Base-by-base conservation (phyloP, 2,113 vertebrate genomes). In the Corythoichthys intestinalis region DNA sequence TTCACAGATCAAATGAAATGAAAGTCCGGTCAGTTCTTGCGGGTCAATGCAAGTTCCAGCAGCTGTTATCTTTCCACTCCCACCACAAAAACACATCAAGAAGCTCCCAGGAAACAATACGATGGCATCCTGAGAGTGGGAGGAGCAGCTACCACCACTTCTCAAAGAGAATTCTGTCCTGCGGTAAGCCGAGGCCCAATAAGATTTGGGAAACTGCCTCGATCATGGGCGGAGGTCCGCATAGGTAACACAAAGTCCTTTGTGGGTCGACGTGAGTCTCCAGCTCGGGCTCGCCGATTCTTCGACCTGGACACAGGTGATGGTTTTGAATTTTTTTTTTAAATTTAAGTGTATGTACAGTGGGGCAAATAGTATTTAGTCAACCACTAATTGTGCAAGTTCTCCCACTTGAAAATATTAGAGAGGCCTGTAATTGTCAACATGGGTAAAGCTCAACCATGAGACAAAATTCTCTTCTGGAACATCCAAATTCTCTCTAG, bases 211-310 rank as follows among this genome's bases (percentile, higher is more conserved):
- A 95, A 85, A 96, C 73, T 1, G 91, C 93, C 86, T 98, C 93
- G 9, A 94, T 96, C 96, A 99, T 99, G 8, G 94, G 94, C 44
- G 96, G 97, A 9, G 97, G 97, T 17, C 97, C 97, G 7, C 97
- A 99, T 67, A 99, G 91, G 85, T 94, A 99, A 89, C 96, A 99
- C 69, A 96, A 81, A 50, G 94, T 96, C 73, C 93, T 83, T 46
- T 89, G 65, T 0, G 93, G 93, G 74, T 90, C 76, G 66, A 95
- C 74, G 0, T 89, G 92, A 64, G 88, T 77, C 82, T 72, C 82
- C 77, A 99, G 79, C 72, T 93, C 89, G 78, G 90, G 84, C 72
- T 88, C 89, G 11, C 92, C 92, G 89, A 98, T 93, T 90, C 95
- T 93, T 86, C 94, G 91, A 62, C 91, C 97, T 99, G 70, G 65